Evolutionary conservation across 2,113 vertebrate species (phyloP).

Genomic region (Acanthochromis polyacanthus): DNA sequence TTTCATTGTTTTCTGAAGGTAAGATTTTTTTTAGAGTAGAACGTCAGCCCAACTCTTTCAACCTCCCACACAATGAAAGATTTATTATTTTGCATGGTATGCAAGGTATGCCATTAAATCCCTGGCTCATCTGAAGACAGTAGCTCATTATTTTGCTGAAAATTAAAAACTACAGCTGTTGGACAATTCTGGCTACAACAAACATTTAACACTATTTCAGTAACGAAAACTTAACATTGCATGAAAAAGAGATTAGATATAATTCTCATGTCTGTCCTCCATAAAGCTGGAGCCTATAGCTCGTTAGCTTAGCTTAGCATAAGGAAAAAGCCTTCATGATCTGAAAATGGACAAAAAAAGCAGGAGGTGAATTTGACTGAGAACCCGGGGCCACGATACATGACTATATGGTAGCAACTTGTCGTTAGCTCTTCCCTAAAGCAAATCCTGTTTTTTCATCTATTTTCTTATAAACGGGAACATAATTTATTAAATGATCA

Average conservation of each 20-base stretch:
- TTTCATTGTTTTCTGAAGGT: not conserved
- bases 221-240: not conserved
- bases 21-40: not conserved
- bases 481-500: too few species aligned
- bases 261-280: not conserved
- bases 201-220: not conserved
- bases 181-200: not conserved
- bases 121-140: constrained; percentile 33
- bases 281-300: not conserved
- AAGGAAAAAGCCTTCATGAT: too few species aligned
- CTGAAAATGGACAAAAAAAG: too few species aligned
- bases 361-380: too few species aligned
- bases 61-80: constrained; percentile 54
- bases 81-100: constrained; percentile 48
- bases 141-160: constrained; percentile 36
- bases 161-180: constrained; percentile 18
- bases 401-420: too few species aligned
- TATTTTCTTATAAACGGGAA: too few species aligned
- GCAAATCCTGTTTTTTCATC: too few species aligned
- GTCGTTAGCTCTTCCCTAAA: too few species aligned
- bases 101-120: constrained; percentile 37
- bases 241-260: not conserved
- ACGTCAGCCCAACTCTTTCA: constrained; percentile 1
- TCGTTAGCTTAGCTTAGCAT: too few species aligned
- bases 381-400: too few species aligned